Base-by-base conservation (phyloP, 2,797 vertebrate genomes). In the Xiphophorus birchmanni region DNA sequence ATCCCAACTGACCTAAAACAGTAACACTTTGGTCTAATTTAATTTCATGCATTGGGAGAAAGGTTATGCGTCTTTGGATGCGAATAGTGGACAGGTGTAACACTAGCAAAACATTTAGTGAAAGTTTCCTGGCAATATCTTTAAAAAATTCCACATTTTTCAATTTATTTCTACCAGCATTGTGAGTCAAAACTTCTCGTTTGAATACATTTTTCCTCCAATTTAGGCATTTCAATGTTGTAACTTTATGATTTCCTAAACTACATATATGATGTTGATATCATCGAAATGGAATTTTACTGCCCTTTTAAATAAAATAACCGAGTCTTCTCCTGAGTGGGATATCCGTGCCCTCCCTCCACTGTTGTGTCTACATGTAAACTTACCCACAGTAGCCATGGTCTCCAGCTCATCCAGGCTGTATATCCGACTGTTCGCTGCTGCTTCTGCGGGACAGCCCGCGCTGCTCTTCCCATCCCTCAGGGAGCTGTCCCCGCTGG, bases 301-400 rank as follows among this genome's bases (percentile, higher is more conserved):
- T 58, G 11, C 1, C 56, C 11, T 29, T 29, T 58, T 8, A 56
- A 56, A 56, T n/a, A 29, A 58, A 58, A 58, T 15, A 29, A 58
- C 9, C 26, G 5, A 54, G 21, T 54, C 8, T n/a, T 56, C 8
- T 56, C 26, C 23, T n/a, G 8, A 26, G 18, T 54, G 50, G 23
- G 50, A 8, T 54, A 26, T 26, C 54, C 23, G 26, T 58, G 54
- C 29, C 29, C 45, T 15, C 29, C 73, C 29, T 21, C 17, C 13
- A 17, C n/a, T 18, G n/a, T 23, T 13, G 18, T 15, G 9, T 35
- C 21, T 5, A 26, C 67, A 18, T 10, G 73, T 3, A 26, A 29
- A 96, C 97, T 97, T 91, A 98, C 97, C 97, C 15, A 98, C 97
- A 0, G 97, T 97, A 54, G 97, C 96, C 18, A 98, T 86, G 10